Conservation (phyloP, 2,888 invertebrate genomes). For the Junonia oenone region DNA sequence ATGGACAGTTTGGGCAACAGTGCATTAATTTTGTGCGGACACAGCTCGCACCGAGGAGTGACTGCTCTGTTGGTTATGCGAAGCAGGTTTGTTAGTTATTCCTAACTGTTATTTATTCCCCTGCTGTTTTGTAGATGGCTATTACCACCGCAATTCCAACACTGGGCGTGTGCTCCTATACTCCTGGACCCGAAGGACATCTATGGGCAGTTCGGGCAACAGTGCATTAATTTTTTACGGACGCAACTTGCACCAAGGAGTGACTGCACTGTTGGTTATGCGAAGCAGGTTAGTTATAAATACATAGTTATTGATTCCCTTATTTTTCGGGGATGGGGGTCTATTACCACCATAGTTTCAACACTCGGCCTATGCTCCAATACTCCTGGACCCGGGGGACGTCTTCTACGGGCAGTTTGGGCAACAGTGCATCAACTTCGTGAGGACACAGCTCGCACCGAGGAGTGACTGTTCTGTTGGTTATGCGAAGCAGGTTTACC, state of each 20-base stretch:
- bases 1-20: constrained; percentile 72
- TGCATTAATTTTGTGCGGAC: constrained; percentile 88
- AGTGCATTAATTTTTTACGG: constrained; percentile 86
- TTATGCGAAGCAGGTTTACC: constrained; percentile 85
- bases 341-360: constrained; percentile 68
- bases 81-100: constrained; percentile 82
- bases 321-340: constrained; percentile 84
- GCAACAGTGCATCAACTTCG: constrained; percentile 85
- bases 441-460: constrained; percentile 84
- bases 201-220: constrained; percentile 76
- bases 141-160: constrained; percentile 74
- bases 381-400: constrained; percentile 80
- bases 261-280: constrained; percentile 85
- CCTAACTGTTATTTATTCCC: too few relatives aligned
- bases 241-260: constrained; percentile 82
- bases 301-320: too few relatives aligned
- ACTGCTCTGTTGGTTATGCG: constrained; percentile 85
- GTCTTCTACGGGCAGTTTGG: constrained; percentile 78
- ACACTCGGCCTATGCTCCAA: constrained; percentile 86
- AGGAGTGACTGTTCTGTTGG: constrained; percentile 83
- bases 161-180: constrained; percentile 85
- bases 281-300: constrained; percentile 82
- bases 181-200: constrained; percentile 78
- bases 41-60: constrained; percentile 81
- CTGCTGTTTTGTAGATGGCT: constrained; percentile 83